Percentiles rank a stretch among this genome's conserved stretches.
Evolutionary conservation across 2,797 vertebrate species (phyloP).

Genomic region (Ispidina lecontei): DNA sequence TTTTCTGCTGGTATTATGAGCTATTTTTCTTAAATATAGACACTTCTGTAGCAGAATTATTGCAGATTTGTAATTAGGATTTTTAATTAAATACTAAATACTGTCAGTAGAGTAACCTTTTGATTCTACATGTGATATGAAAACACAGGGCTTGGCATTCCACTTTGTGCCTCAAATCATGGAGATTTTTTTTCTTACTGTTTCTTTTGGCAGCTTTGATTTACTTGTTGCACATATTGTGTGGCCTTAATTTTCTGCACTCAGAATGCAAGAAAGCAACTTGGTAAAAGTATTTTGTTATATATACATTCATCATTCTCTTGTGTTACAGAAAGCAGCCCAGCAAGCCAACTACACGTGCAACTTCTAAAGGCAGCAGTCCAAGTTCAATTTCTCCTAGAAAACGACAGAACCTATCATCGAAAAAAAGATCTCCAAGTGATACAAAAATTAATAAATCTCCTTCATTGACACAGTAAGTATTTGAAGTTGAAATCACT

Average conservation of each 20-base stretch:
- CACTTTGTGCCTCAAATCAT: background rate
- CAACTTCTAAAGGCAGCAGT: conserved; percentile 83
- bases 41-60: background rate
- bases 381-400: conserved; percentile 73
- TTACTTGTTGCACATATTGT: background rate
- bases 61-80: background rate
- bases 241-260: background rate
- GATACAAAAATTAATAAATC: conserved; percentile 71
- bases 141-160: background rate
- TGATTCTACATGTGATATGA: background rate
- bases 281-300: conserved; percentile 17
- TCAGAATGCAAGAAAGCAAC: background rate
- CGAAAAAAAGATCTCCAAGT: conserved; percentile 66
- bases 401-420: conserved; percentile 72
- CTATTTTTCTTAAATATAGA: background rate
- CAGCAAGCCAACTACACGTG: conserved; percentile 89
- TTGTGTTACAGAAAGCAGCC: conserved; percentile 85
- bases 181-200: background rate
- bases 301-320: conserved; percentile 6
- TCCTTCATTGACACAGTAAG: conserved; percentile 71
- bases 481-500: conserved; percentile 47
- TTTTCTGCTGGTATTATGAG: background rate
- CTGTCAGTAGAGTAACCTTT: background rate
- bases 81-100: background rate
- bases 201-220: background rate